Evolutionary conservation across 2,797 vertebrate species (phyloP).

Genomic region (Eulemur coronatus): DNA sequence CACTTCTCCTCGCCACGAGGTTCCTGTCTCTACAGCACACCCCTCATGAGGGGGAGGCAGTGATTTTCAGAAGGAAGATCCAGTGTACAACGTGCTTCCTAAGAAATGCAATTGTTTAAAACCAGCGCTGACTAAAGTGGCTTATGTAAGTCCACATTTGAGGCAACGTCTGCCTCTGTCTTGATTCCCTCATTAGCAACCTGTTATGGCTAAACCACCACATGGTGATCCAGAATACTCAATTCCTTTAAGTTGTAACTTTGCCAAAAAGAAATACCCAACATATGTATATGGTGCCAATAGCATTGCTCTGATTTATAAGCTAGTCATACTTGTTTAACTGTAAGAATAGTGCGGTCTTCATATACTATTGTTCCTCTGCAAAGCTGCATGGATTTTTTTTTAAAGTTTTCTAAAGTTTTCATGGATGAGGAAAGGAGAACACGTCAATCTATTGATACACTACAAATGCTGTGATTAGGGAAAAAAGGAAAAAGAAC

Average conservation of each 20-base stretch:
- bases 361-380: not conserved
- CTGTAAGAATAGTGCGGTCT: not conserved
- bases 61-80: not conserved
- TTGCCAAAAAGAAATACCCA: conserved; percentile 30
- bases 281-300: not conserved
- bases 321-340: not conserved
- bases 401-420: no score
- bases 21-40: not conserved
- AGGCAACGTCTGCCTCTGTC: not conserved
- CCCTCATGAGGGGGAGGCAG: fast-evolving
- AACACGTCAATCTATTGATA: not conserved
- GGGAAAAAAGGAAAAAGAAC: not conserved
- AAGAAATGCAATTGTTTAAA: not conserved
- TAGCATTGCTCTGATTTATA: not conserved
- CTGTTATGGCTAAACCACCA: not conserved
- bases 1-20: not conserved
- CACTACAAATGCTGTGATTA: not conserved
- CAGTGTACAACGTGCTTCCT: not conserved
- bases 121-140: not conserved
- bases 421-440: not conserved
- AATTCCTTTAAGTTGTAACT: not conserved
- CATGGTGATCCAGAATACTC: not conserved
- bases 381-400: not conserved
- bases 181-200: not conserved
- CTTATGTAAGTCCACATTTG: conserved; percentile 19